Base-by-base conservation (phyloP, 2,888 invertebrate genomes). In the Leucozona laternaria region DNA sequence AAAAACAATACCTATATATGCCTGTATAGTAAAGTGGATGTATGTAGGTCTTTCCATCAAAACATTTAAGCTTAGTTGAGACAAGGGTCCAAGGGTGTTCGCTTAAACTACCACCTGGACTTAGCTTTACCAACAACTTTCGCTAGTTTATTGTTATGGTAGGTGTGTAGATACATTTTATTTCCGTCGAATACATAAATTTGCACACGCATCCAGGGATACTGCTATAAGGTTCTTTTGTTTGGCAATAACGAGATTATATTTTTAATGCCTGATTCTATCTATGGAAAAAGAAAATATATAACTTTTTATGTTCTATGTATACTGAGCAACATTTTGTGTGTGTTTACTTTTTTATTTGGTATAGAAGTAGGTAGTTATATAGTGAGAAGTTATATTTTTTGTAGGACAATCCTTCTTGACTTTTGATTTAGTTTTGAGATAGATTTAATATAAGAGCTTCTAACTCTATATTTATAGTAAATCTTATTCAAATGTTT, bases 181-280 rank as follows among this genome's bases (percentile, higher is more conserved):
- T 76, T 37, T 45, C 45, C 66, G 70, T 77, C 81, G 70, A 64
- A 77, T 28, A 55, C 50, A 71, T 53, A 70, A 13, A 45, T 60
- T 70, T 34, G 37, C 50, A 57, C 60, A 60, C 60, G 60, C 60
- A 40, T 60, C 60, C 17, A 34, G 3, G 31, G 5, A 11, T 6
- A 13, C 17, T 22, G 20, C 37, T 6, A n/a, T n/a, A 20, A 37
- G 60, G 22, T 40, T 60, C 57, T 60, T 60, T 60, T 60, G 40
- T 60, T 60, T 60, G 60, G 11, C 2, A 40, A 40, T 40, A 40
- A 60, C 10, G 22, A 60, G 60, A 60, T 60, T 40, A 40, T 60
- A 60, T 60, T 40, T 58, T 40, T 60, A 8, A 40, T 60, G 40
- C 25, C 31, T 20, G 17, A 57, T 60, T 34, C 22, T 20, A 22